Evolutionary conservation across 2,797 vertebrate genomes (phyloP).

Genomic region (Oophaga sylvatica): DNA sequence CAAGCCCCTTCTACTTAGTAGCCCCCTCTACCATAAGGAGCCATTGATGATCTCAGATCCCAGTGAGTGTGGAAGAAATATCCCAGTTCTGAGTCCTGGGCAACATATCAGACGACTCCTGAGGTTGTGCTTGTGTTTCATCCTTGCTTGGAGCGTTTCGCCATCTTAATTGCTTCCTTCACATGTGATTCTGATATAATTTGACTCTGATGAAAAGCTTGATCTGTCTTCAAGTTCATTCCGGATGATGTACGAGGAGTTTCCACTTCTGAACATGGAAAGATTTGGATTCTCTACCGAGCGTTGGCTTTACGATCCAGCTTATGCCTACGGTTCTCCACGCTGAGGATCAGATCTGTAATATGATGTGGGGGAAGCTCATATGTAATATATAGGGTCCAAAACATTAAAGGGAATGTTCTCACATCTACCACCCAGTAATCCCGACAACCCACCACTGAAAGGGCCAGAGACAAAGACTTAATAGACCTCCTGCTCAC

Average conservation of each 20-base stretch:
- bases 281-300: not conserved
- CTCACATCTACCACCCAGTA: not conserved
- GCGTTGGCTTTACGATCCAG: not conserved
- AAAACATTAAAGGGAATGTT: not conserved
- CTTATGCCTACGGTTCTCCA: not conserved
- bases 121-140: not conserved
- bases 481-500: not conserved
- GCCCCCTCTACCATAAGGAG: not conserved
- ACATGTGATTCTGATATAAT: constrained; percentile 47
- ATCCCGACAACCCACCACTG: not conserved
- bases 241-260: constrained; percentile 26
- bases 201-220: not conserved
- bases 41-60: not conserved
- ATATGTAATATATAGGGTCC: not conserved
- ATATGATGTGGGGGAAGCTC: not conserved
- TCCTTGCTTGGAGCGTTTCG: not conserved
- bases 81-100: not conserved
- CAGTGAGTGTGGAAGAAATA: not conserved
- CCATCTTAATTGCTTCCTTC: constrained; percentile 28
- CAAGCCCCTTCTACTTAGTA: no score
- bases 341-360: not conserved
- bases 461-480: not conserved
- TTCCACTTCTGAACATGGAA: constrained; percentile 7
- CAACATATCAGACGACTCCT: not conserved
- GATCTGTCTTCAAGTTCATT: constrained; percentile 32